Evolutionary conservation across 2,888 invertebrate genomes (phyloP).

Genomic region (Heliothis peltigera): DNA sequence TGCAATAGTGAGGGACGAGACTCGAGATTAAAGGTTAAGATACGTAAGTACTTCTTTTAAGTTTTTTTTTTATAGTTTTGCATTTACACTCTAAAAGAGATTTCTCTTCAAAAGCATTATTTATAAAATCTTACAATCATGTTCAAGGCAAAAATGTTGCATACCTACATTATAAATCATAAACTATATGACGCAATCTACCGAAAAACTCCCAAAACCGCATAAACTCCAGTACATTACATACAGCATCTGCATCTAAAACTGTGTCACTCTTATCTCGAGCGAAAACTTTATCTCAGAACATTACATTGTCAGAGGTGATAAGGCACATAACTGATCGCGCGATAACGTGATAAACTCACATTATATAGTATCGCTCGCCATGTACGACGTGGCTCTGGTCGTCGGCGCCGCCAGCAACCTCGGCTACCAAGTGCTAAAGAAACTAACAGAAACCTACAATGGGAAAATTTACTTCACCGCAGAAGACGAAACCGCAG

Average conservation of each 20-base stretch:
- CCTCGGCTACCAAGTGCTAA: constrained; percentile 84
- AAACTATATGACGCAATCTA: not conserved
- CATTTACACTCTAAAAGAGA: not conserved
- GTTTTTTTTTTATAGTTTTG: not conserved
- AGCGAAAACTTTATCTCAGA: constrained; percentile 67
- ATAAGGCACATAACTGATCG: constrained; percentile 81
- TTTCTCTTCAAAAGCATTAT: too few species aligned
- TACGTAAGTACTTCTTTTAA: too few species aligned
- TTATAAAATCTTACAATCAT: not conserved
- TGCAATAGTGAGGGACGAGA: not conserved
- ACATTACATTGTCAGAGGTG: constrained; percentile 72
- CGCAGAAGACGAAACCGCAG: constrained; percentile 80
- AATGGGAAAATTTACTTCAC: constrained; percentile 85
- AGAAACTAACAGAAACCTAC: constrained; percentile 76
- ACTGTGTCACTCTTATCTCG: constrained; percentile 67
- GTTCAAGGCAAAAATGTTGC: not conserved
- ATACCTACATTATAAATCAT: not conserved
- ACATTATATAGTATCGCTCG: constrained; percentile 71
- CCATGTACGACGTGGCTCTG: constrained; percentile 84
- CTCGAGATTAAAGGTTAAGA: not conserved
- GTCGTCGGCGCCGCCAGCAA: constrained; percentile 84
- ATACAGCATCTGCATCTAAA: constrained; percentile 71
- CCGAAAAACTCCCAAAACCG: not conserved
- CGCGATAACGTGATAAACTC: constrained; percentile 79
- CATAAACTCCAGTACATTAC: constrained; percentile 33